phyloP scores from a whole-genome alignment of 35 echinoderm and acorn worm genomes.

The Ophioderma brevispina region DNA sequence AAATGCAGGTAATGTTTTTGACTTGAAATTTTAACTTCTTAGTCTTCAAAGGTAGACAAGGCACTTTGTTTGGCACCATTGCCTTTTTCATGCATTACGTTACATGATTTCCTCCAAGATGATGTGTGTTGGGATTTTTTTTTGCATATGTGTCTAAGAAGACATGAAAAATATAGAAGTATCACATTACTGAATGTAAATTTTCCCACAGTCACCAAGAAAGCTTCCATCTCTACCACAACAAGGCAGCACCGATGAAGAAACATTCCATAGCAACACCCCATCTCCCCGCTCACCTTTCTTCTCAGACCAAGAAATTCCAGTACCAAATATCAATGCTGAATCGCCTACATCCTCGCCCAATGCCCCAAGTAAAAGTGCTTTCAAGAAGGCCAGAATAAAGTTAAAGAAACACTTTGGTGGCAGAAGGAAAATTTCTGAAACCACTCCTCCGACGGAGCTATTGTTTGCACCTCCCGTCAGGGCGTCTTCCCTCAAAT shows the following conservation, averaged over 20 bases:
- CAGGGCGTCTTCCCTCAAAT: background rate
- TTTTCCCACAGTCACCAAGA: background rate
- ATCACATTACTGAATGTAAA: no score
- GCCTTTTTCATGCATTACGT: no score
- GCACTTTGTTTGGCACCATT: no score
- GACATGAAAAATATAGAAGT: no score
- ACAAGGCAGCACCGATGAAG: conserved; percentile 20
- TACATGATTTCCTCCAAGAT: no score
- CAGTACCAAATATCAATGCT: conserved; percentile 1
- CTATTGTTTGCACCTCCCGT: background rate
- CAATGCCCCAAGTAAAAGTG: conserved; percentile 23
- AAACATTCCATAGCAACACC: conserved; percentile 9
- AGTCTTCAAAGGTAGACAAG: no score
- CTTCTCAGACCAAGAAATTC: conserved; percentile 36
- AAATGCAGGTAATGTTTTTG: no score
- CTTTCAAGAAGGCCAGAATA: conserved; percentile 36
- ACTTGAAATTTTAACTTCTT: no score
- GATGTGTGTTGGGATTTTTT: no score
- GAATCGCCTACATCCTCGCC: conserved; percentile 1
- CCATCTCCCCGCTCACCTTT: conserved; percentile 44
- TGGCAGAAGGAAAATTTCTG: background rate
- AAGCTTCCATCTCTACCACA: background rate
- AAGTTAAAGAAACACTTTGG: conserved; percentile 46
- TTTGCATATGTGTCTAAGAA: no score
- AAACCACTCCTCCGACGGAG: background rate